These are phyloP conservation scores for Netelia melanura DNA, from an alignment of 2,888 invertebrate genomes.

Conservation along the genomic window DNA sequence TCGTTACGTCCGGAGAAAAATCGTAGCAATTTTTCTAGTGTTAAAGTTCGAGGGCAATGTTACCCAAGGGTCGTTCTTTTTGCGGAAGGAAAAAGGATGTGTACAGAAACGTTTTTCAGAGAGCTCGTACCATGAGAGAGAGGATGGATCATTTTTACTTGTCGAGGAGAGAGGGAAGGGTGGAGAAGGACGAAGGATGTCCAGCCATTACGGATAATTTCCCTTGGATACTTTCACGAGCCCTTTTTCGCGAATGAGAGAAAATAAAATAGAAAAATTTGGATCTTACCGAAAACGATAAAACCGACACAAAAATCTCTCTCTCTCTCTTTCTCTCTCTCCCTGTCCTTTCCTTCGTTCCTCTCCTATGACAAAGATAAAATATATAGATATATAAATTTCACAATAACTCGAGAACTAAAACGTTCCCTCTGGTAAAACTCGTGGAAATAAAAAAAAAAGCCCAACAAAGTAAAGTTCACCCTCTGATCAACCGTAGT, in stretches of 20 bases:
- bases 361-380: not conserved
- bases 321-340: not conserved
- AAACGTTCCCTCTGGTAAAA: not conserved
- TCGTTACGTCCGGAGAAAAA: too few relatives aligned
- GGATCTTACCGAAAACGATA: constrained; percentile 13
- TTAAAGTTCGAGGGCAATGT: too few relatives aligned
- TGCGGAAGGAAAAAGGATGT: too few relatives aligned
- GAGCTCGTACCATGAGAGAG: not conserved
- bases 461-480: not conserved
- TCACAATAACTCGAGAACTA: not conserved
- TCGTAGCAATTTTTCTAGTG: too few relatives aligned
- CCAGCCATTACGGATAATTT: constrained; percentile 59
- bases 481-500: constrained; percentile 10
- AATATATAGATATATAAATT: not conserved
- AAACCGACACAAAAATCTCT: constrained; percentile 21
- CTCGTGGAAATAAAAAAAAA: constrained; percentile 6
- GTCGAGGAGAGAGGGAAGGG: not conserved
- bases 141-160: too few relatives aligned
- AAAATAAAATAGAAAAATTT: constrained; percentile 17
- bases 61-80: too few relatives aligned
- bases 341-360: not conserved
- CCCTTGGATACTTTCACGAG: constrained; percentile 30
- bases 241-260: constrained; percentile 23
- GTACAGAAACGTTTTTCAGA: too few relatives aligned
- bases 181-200: constrained; percentile 44